Evolutionary conservation across 1,140 invertebrate genomes (phyloP).

Genomic region (Trinorchestia longiramus): DNA sequence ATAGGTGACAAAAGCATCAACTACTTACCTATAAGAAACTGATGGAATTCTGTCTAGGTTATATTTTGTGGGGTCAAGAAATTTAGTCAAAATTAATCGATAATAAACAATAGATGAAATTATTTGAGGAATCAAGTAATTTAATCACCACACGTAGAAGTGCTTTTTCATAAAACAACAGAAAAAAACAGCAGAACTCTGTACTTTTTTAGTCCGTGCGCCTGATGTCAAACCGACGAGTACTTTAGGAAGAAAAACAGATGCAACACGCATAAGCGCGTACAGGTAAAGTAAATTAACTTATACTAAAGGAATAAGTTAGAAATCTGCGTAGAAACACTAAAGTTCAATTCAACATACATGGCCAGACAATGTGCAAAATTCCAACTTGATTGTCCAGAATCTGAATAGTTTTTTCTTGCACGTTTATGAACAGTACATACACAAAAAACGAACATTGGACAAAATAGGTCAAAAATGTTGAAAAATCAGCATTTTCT

Average conservation of each 20-base stretch:
- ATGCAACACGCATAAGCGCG: neutral
- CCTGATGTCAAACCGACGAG: neutral
- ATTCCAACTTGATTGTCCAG: neutral
- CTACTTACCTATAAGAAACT: neutral
- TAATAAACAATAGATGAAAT: neutral
- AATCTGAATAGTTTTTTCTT: neutral
- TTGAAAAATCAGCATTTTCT: neutral
- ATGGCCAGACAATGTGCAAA: neutral
- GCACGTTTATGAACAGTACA: neutral
- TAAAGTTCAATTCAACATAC: neutral
- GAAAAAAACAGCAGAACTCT: neutral
- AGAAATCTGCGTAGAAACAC: neutral
- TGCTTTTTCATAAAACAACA: neutral
- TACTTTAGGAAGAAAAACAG: neutral
- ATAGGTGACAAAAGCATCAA: neutral
- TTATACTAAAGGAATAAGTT: neutral
- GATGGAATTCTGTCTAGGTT: neutral
- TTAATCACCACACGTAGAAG: neutral
- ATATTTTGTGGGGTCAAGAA: neutral
- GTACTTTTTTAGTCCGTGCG: neutral
- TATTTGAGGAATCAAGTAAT: neutral
- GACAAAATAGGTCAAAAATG: neutral
- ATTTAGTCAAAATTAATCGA: neutral
- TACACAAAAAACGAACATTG: neutral
- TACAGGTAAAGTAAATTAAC: neutral